These are phyloP conservation scores for Scylla paramamosain DNA, from an alignment of 1,140 invertebrate genomes.

Conservation along the genomic window DNA sequence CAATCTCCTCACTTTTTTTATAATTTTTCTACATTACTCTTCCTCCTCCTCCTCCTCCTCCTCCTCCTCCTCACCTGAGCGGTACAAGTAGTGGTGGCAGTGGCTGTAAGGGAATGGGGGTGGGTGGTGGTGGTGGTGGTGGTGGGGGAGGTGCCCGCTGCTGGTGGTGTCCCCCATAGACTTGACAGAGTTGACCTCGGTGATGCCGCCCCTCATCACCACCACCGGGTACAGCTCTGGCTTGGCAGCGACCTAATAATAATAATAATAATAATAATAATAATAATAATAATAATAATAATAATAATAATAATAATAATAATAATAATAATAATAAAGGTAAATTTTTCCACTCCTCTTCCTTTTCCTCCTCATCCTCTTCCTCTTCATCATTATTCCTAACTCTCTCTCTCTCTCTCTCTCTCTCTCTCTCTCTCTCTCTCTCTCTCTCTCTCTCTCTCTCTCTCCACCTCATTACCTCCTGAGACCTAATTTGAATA, in stretches of 20 bases:
- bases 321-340: too few relatives aligned
- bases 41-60: not conserved
- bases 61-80: constrained; percentile 56
- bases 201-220: constrained; percentile 59
- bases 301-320: too few relatives aligned
- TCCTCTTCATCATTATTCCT: too few relatives aligned
- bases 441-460: too few relatives aligned
- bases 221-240: constrained; percentile 71
- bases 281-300: too few relatives aligned
- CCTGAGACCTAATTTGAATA: too few relatives aligned
- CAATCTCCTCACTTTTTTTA: too few relatives aligned
- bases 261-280: too few relatives aligned
- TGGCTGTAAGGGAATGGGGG: not conserved
- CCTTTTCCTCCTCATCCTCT: not conserved
- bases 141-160: not conserved
- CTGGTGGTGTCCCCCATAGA: not conserved
- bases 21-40: not conserved
- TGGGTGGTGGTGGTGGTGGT: not conserved
- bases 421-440: too few relatives aligned
- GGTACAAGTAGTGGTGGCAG: constrained; percentile 65
- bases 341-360: not conserved
- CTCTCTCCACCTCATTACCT: too few relatives aligned
- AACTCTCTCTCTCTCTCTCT: too few relatives aligned
- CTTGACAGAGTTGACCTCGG: constrained; percentile 41
- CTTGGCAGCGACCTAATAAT: not conserved